Percentiles rank a stretch among this genome's conserved stretches.
These are phyloP conservation scores for Dryomyza anilis DNA, from an alignment of 2,888 invertebrate genomes.

Conservation along the genomic window DNA sequence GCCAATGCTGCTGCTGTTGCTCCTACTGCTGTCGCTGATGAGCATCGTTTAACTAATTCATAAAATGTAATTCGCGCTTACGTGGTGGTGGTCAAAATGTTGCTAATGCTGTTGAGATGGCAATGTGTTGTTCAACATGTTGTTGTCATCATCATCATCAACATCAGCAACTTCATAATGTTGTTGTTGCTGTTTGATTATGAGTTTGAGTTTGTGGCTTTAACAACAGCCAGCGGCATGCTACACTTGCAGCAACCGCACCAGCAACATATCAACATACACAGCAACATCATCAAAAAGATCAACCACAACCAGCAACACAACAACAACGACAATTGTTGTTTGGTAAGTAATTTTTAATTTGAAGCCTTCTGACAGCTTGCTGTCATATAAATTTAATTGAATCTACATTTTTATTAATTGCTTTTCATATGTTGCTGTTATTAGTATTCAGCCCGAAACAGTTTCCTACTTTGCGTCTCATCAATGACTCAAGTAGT, in stretches of 20 bases:
- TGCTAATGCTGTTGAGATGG: too few species aligned
- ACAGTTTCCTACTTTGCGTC: background rate
- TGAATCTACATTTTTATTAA: constrained; percentile 60
- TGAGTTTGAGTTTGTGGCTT: constrained; percentile 18
- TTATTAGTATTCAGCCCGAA: background rate
- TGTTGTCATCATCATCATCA: too few species aligned
- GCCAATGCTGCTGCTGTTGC: background rate
- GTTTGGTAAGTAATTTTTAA: constrained; percentile 57
- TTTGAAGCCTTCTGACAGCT: constrained; percentile 59
- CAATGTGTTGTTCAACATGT: too few species aligned
- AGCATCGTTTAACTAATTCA: constrained; percentile 29
- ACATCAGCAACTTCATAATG: background rate
- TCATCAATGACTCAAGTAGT: constrained; percentile 1
- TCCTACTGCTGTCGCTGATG: constrained; percentile 8
- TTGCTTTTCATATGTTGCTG: constrained; percentile 41
- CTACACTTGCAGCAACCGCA: background rate
- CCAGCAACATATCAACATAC: background rate
- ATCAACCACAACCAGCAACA: background rate
- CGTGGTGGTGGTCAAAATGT: constrained; percentile 14
- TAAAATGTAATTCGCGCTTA: constrained; percentile 27
- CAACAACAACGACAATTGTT: constrained; percentile 1
- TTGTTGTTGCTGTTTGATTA: constrained; percentile 12
- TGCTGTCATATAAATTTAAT: constrained; percentile 59
- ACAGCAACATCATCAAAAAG: background rate
- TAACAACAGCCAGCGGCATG: background rate